Base-by-base conservation (phyloP, 2,113 vertebrate species). In the Equus quagga region DNA sequence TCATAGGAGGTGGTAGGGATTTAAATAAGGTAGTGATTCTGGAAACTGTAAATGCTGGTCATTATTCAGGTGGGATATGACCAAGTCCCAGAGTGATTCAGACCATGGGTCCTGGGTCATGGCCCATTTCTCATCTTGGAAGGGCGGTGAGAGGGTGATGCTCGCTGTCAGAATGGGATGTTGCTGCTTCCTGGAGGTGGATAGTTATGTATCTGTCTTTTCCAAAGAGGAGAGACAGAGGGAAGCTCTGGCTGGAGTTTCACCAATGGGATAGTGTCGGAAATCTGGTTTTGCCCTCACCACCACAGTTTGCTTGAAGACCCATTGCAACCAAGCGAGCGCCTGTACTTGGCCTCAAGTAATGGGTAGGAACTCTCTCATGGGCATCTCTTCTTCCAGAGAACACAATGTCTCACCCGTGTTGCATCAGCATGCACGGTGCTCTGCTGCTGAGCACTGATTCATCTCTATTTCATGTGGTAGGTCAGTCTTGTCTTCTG, bases 391-490 rank as follows among this genome's bases (percentile, higher is more conserved):
- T 69, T 78, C 28, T 51, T 49, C 70, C 15, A 8, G 46, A 44
- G 15, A 19, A 31, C 11, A 2, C 6, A 28, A 51, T 7, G 3
- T 49, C 31, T 58, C 41, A 4, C 18, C 8, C 23, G 24, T 10
- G 2, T 2, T 10, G 12, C 9, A 9, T 46, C 36, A 54, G 26
- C 49, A 4, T 0, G 3, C 8, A 12, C 62, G 58, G 21, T 7
- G 14, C 80, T 75, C 51, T 11, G 6, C 2, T 15, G 46, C 72
- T 65, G 4, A 70, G 88, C 56, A 3, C 69, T 31, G 26, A 28
- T 46, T 5, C 65, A 2, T 79, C 28, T 94, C 24, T 82, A 8
- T 19, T n/a, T n/a, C 17, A 6, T 8, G 24, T 64, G 46, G 23
- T 54, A 31, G 73, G 41, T 85, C 58, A 18, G 13, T n/a, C 28